These are phyloP conservation scores for Etheostoma spectabile DNA, from an alignment of 2,113 vertebrate genomes.

Conservation along the genomic window DNA sequence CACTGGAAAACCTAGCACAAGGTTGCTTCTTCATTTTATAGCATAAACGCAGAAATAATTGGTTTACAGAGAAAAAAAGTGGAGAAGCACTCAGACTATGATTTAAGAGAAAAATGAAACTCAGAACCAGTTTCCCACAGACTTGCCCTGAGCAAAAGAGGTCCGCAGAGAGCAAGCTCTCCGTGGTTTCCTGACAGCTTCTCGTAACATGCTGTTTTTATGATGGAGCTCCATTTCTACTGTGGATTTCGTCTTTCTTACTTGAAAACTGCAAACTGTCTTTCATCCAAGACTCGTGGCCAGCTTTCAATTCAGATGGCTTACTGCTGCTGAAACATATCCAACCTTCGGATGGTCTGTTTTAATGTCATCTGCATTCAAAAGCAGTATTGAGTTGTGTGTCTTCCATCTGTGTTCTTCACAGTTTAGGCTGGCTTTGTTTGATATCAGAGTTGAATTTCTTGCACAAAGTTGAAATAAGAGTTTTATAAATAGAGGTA, in stretches of 20 bases:
- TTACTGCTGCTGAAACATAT: constrained; percentile 6
- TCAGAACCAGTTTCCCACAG: constrained; percentile 39
- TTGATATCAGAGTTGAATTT: constrained; percentile 33
- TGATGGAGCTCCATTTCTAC: constrained; percentile 48
- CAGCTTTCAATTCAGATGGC: constrained; percentile 14
- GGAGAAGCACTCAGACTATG: constrained; percentile 10
- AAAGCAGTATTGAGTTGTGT: background rate
- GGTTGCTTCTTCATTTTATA: constrained; percentile 8
- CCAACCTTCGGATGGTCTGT: constrained; percentile 14
- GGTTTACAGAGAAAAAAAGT: constrained; percentile 17
- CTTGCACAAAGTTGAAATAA: constrained; percentile 26
- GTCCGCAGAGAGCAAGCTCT: constrained; percentile 39
- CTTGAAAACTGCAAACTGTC: constrained; percentile 23
- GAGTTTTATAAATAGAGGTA: constrained; percentile 38
- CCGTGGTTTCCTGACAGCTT: constrained; percentile 50
- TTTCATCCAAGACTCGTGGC: constrained; percentile 11
- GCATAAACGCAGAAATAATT: constrained; percentile 5
- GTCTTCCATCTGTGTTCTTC: constrained; percentile 20
- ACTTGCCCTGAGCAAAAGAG: constrained; percentile 43
- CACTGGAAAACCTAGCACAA: constrained; percentile 1
- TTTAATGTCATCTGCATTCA: constrained; percentile 38
- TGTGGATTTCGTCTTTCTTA: constrained; percentile 45
- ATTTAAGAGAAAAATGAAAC: constrained; percentile 45
- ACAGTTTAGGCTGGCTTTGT: background rate
- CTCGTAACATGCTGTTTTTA: constrained; percentile 48